phyloP scores from a whole-genome alignment of 2,888 invertebrate genomes.

The Trisateles emortualis region DNA sequence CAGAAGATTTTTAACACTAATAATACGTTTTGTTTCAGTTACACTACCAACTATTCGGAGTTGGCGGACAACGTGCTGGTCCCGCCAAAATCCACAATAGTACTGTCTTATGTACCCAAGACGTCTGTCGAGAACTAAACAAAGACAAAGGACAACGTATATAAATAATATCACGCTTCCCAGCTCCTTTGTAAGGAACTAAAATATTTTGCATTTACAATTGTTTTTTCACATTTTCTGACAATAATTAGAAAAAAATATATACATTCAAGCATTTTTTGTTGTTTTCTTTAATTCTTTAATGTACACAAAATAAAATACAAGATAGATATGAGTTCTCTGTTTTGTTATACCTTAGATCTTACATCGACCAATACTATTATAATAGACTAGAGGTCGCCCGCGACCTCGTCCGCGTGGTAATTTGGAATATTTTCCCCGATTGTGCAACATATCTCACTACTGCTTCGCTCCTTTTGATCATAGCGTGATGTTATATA shows the following conservation, averaged over 20 bases:
- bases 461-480: no score
- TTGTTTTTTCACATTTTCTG: constrained; percentile 30
- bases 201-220: constrained; percentile 56
- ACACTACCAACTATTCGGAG: constrained; percentile 75
- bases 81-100: constrained; percentile 88
- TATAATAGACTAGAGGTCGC: no score
- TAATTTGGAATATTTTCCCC: no score
- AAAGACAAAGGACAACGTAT: background rate
- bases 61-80: constrained; percentile 85
- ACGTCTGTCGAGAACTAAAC: constrained; percentile 58
- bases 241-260: constrained; percentile 25
- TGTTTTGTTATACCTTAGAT: no score
- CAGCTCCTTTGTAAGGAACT: constrained; percentile 31
- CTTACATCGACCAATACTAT: no score
- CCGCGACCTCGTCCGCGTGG: no score
- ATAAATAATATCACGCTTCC: constrained; percentile 26
- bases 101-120: constrained; percentile 90
- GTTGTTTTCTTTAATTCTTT: background rate
- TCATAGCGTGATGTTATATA: no score
- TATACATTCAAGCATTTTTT: constrained; percentile 40
- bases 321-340: no score
- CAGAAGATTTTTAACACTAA: no score
- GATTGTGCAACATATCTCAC: no score
- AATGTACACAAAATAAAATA: no score
- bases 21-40: constrained; percentile 82